Conservation (phyloP, 2,797 vertebrate species). For the Erithacus rubecula region DNA sequence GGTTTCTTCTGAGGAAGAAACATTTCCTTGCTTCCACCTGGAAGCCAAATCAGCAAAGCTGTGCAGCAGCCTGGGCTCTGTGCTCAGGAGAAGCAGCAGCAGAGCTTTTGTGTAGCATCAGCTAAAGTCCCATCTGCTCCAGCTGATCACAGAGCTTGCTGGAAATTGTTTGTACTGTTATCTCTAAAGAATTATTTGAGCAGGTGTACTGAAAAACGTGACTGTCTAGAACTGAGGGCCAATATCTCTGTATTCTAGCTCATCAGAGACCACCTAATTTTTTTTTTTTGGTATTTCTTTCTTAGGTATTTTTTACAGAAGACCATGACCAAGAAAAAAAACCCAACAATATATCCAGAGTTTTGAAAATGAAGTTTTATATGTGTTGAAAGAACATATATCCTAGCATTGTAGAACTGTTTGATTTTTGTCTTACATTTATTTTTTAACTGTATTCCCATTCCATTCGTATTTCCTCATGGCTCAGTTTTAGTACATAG, state of each 20-base stretch:
- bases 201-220: neutral
- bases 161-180: neutral
- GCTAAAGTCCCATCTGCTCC: conserved; percentile 46
- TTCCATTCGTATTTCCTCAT: neutral
- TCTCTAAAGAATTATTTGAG: neutral
- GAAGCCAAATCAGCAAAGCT: conserved; percentile 31
- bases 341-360: neutral
- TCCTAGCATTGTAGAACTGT: neutral
- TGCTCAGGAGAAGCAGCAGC: conserved; percentile 8
- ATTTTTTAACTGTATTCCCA: neutral
- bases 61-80: neutral
- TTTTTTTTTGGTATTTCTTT: neutral
- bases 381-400: neutral
- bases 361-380: neutral
- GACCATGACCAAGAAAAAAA: neutral
- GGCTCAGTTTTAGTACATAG: neutral
- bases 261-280: neutral
- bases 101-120: neutral
- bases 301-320: neutral
- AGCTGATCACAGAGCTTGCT: neutral
- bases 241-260: neutral
- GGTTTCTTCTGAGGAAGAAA: conserved; percentile 17
- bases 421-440: neutral
- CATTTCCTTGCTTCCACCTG: neutral
- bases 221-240: neutral